phyloP scores from a whole-genome alignment of 2,113 vertebrate genomes.

The Oncorhynchus mykiss region DNA sequence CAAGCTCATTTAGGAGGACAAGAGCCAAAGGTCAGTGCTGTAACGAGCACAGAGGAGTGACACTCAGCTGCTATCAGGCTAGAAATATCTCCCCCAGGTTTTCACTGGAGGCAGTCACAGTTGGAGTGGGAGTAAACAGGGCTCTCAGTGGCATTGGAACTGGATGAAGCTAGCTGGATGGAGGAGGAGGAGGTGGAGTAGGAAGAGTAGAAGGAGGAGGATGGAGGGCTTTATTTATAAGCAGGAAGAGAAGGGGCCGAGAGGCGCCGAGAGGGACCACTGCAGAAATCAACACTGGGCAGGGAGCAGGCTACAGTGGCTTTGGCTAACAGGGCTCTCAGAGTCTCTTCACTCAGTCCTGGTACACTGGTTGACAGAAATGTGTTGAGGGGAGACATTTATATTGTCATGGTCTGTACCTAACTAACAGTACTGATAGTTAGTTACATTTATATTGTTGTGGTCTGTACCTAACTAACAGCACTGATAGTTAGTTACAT shows the following conservation, averaged over 20 bases:
- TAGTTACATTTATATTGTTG: too few species aligned
- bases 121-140: conserved; percentile 51
- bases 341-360: too few species aligned
- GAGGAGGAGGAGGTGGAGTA: conserved; percentile 8
- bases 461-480: too few species aligned
- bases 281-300: conserved; percentile 3
- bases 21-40: conserved; percentile 39
- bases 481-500: too few species aligned
- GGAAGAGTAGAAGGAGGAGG: neutral
- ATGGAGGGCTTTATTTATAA: conserved; percentile 47
- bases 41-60: conserved; percentile 42
- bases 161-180: conserved; percentile 15
- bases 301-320: too few species aligned
- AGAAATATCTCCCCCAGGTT: conserved; percentile 33
- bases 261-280: conserved; percentile 6
- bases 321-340: too few species aligned
- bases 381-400: too few species aligned
- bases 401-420: too few species aligned
- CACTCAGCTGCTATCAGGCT: conserved; percentile 41
- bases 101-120: conserved; percentile 2
- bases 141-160: neutral
- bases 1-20: conserved; percentile 17
- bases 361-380: too few species aligned
- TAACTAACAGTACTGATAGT: too few species aligned
- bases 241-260: conserved; percentile 17